Percentiles rank a stretch among this genome's conserved stretches.
These are phyloP conservation scores for Enoplosus armatus DNA, from an alignment of 2,797 vertebrate species.

Conservation along the genomic window DNA sequence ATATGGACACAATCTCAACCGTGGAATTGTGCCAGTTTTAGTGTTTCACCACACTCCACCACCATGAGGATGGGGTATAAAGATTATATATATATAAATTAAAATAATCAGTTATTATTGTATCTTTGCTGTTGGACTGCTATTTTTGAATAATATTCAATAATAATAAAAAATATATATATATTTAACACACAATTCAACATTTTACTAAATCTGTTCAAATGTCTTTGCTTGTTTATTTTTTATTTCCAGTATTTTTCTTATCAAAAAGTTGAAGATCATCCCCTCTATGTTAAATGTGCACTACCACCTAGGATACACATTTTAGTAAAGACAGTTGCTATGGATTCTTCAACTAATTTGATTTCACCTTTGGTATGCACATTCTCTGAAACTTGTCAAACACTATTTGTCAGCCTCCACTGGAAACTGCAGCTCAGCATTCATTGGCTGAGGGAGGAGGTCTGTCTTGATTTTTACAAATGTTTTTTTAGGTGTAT, in stretches of 20 bases:
- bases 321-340: background rate
- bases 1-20: background rate
- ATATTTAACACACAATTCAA: background rate
- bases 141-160: background rate
- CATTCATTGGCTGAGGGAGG: background rate
- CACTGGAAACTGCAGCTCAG: conserved; percentile 6
- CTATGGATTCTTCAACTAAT: background rate
- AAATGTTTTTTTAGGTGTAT: background rate
- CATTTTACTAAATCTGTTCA: background rate
- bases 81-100: background rate
- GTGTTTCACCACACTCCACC: background rate
- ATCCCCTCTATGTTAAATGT: background rate
- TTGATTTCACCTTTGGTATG: background rate
- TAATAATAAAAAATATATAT: background rate
- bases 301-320: background rate
- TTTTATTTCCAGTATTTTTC: background rate
- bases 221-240: background rate
- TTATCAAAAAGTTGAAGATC: background rate
- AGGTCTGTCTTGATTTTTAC: background rate
- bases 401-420: conserved; percentile 11
- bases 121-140: background rate
- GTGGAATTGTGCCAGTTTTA: background rate
- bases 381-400: conserved; percentile 11
- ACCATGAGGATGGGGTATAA: background rate
- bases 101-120: background rate